phyloP scores from a whole-genome alignment of 2,888 invertebrate genomes.

The Chesias legatella region DNA sequence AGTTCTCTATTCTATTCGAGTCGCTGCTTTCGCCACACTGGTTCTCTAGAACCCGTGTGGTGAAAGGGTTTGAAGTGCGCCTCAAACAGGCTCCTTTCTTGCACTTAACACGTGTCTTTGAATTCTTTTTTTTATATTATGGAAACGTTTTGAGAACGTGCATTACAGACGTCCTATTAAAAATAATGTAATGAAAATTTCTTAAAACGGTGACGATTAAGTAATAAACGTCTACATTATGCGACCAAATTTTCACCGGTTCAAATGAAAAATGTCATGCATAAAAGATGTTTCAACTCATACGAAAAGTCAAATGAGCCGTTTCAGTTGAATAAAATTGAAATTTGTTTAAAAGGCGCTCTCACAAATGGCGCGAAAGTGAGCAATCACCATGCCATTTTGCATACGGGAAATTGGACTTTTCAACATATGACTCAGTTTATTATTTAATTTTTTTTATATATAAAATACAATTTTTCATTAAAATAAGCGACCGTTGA shows the following conservation, averaged over 20 bases:
- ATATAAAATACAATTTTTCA: neutral
- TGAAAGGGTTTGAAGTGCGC: too few species aligned
- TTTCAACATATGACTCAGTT: constrained; percentile 7
- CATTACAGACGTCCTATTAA: too few species aligned
- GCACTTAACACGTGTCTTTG: too few species aligned
- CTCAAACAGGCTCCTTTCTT: too few species aligned
- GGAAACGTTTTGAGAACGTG: too few species aligned
- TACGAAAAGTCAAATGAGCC: constrained; percentile 28
- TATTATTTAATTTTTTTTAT: neutral
- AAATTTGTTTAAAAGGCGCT: constrained; percentile 26
- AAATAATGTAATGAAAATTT: constrained; percentile 14
- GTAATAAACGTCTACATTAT: constrained; percentile 12
- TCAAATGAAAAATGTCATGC: constrained; percentile 38
- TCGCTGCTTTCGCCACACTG: too few species aligned
- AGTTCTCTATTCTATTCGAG: too few species aligned
- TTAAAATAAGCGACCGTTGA: constrained; percentile 1
- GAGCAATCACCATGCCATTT: constrained; percentile 15
- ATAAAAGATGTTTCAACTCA: constrained; percentile 36
- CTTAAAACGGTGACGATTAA: constrained; percentile 9
- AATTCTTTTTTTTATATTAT: too few species aligned
- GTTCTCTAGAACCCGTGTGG: too few species aligned
- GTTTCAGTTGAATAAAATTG: constrained; percentile 32
- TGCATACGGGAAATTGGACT: constrained; percentile 15
- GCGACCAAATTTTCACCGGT: constrained; percentile 16
- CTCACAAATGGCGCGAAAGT: constrained; percentile 17